Base-by-base conservation (phyloP, 2,888 invertebrate species). In the Parelbella ahira region DNA sequence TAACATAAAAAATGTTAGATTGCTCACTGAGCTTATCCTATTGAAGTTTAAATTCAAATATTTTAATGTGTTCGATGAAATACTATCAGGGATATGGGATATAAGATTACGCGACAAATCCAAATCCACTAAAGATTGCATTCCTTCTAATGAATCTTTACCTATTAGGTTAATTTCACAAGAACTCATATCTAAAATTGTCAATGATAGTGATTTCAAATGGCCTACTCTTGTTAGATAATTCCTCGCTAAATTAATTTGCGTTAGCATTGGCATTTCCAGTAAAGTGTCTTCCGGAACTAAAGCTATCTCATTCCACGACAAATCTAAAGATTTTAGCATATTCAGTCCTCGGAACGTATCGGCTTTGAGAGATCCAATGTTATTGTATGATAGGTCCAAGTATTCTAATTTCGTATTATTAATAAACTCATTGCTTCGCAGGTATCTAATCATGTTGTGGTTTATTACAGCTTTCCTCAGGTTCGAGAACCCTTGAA, bases 61-160 rank as follows among this genome's bases (percentile, higher is more conserved):
- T 54, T 88, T 89, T 20, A 94, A 60, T 2, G 90, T 90, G 23
- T 88, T 83, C 0, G 92, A 91, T 10, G 88, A 82, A 60, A 93
- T 83, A 45, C 88, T 81, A 30, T 88, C 87, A 2, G 94, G 93
- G 37, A 94, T 78, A 19, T 80, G 70, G 2, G 90, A 86, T 25
- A 94, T 70, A 37, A 91, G 78, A 70, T 94, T 94, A 49, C 91
- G 84, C 3, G 91, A 91, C 54, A 94, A 75, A 70, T 91, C 90
- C 43, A 94, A 63, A 48, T 81, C 87, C 20, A 87, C 71, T 6
- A 94, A 69, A 25, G 89, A 89, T 12, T 90, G 89, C 44, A 93
- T 68, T 0, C 89, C 88, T 54, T 88, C 83, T 12, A 93, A 72
- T 1, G 90, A 90, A 46, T 88, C 88, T 53, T 83, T 76, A 24